These are phyloP conservation scores for Tipula helvola DNA, from an alignment of 2,888 invertebrate genomes.

Conservation along the genomic window DNA sequence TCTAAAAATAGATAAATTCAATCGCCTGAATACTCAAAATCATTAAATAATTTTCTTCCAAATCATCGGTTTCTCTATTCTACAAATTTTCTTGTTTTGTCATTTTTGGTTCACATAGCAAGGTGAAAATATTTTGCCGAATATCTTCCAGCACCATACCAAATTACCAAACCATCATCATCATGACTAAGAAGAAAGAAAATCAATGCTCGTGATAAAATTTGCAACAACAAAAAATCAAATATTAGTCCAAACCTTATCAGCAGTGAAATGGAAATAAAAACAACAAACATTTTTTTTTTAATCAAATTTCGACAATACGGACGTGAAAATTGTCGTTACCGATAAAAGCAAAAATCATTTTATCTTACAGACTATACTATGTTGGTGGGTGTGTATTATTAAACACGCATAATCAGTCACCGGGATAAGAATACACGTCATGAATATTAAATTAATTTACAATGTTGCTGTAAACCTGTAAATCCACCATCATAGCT, in stretches of 20 bases:
- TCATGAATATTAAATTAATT: background rate
- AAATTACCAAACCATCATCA: no score
- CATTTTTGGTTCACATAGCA: background rate
- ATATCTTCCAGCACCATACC: background rate
- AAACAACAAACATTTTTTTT: background rate
- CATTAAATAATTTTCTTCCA: background rate
- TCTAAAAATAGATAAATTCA: background rate
- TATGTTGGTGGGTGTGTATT: background rate
- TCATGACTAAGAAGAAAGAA: background rate
- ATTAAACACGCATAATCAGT: background rate
- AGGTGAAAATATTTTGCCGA: background rate
- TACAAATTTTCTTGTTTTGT: background rate
- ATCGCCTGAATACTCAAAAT: background rate
- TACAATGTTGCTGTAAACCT: background rate
- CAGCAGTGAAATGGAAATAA: background rate
- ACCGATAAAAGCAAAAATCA: background rate
- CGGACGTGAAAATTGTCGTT: background rate
- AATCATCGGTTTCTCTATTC: background rate
- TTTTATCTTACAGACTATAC: background rate
- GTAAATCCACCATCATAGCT: background rate
- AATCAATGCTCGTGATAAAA: background rate
- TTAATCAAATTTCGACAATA: background rate
- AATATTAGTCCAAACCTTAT: background rate
- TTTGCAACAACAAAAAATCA: background rate
- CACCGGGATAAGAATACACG: background rate